Evolutionary conservation across 2,113 vertebrate species (phyloP).

Genomic region (Chunga burmeisteri): DNA sequence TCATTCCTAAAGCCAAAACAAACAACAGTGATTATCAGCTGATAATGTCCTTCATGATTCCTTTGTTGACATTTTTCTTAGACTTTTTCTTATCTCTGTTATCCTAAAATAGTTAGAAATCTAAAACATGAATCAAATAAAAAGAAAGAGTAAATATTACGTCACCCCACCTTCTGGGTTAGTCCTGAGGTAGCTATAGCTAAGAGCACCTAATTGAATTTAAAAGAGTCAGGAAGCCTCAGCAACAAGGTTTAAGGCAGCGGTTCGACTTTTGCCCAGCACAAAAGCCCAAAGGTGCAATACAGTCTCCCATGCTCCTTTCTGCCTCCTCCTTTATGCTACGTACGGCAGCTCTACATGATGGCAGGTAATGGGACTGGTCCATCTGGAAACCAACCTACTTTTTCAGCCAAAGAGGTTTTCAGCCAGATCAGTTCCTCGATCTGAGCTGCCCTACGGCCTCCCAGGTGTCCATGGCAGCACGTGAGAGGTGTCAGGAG

Average conservation of each 20-base stretch:
- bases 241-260: neutral
- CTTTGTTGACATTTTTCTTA: neutral
- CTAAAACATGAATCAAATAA: neutral
- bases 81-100: neutral
- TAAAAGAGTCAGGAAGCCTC: neutral
- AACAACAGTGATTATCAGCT: neutral
- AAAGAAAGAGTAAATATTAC: neutral
- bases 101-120: neutral
- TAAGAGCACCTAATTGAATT: neutral
- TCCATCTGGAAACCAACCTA: neutral
- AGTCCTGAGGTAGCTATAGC: neutral
- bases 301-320: neutral
- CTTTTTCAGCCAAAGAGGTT: neutral
- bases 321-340: neutral
- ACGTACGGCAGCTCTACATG: neutral
- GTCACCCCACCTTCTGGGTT: neutral
- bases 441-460: neutral
- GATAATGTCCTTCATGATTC: neutral
- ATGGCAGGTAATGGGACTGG: neutral
- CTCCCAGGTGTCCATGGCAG: neutral
- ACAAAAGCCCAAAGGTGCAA: neutral
- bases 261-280: neutral
- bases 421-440: neutral
- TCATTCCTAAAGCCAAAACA: neutral
- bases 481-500: fast-evolving